phyloP scores from a whole-genome alignment of 35 echinoderm and acorn worm genomes.

The Heliocidaris tuberculata region DNA sequence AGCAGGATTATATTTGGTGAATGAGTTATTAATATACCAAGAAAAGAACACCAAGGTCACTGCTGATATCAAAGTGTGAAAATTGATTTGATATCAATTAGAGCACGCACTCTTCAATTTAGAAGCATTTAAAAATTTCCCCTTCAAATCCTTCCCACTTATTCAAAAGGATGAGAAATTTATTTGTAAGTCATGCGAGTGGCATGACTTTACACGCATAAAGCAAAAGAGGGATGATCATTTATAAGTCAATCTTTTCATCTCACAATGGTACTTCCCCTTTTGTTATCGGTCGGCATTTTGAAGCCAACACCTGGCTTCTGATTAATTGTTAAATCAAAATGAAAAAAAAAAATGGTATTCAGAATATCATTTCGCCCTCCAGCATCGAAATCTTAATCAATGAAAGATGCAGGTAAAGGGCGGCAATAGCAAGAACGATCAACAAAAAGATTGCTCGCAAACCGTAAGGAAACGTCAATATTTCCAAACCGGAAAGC shows the following conservation, averaged over 20 bases:
- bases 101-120: not conserved
- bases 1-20: not conserved
- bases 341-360: not conserved
- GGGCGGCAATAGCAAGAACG: not conserved
- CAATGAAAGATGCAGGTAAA: not conserved
- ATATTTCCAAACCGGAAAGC: conserved; percentile 2
- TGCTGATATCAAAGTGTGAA: not conserved
- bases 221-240: not conserved
- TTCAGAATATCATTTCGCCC: not conserved
- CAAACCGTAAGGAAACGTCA: not conserved
- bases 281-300: conserved; percentile 7
- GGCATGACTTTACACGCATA: not conserved
- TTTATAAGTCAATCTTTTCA: not conserved
- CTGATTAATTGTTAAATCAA: conserved; percentile 13
- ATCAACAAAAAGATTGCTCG: not conserved
- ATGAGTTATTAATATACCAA: not conserved
- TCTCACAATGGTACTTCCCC: not conserved
- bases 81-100: not conserved
- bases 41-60: not conserved
- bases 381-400: not conserved
- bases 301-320: conserved; percentile 8
- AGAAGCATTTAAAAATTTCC: not conserved
- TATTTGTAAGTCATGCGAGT: not conserved
- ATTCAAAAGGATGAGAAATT: not conserved
- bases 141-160: not conserved